Evolutionary conservation across 2,797 vertebrate species (phyloP).

Genomic region (Borostomias antarcticus): DNA sequence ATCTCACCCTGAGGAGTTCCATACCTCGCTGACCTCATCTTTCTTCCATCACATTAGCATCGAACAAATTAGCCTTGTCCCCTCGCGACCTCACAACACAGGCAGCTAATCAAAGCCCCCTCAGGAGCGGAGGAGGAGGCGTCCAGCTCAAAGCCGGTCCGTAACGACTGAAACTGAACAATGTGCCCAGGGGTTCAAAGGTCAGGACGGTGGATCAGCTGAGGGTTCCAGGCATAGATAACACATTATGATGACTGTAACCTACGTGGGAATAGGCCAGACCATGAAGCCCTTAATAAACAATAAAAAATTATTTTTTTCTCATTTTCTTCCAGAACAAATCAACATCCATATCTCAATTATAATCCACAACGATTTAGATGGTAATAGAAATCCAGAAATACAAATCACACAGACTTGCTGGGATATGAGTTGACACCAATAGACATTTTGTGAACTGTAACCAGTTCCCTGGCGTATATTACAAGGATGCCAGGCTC

Average conservation of each 20-base stretch:
- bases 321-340: conserved; percentile 5
- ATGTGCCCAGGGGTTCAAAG: too few species aligned
- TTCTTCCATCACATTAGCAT: conserved; percentile 69
- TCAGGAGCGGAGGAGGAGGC: conserved; percentile 13
- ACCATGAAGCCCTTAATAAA: background rate
- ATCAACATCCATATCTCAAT: conserved; percentile 20
- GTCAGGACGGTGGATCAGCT: background rate
- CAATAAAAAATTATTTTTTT: background rate
- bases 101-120: conserved; percentile 2
- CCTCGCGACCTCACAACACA: conserved; percentile 8
- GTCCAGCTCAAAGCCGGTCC: conserved; percentile 1
- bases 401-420: background rate
- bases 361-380: background rate
- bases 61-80: conserved; percentile 54
- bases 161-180: too few species aligned
- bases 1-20: conserved; percentile 59
- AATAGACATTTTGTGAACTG: background rate
- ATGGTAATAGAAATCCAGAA: conserved; percentile 4
- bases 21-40: conserved; percentile 65
- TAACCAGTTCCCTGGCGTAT: background rate
- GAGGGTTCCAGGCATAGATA: background rate
- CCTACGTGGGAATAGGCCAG: background rate
- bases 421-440: conserved; percentile 5
- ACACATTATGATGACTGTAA: background rate
- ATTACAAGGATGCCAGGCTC: background rate